Base-by-base conservation (phyloP, 2,113 vertebrate species). In the Toxotes chatareus region DNA sequence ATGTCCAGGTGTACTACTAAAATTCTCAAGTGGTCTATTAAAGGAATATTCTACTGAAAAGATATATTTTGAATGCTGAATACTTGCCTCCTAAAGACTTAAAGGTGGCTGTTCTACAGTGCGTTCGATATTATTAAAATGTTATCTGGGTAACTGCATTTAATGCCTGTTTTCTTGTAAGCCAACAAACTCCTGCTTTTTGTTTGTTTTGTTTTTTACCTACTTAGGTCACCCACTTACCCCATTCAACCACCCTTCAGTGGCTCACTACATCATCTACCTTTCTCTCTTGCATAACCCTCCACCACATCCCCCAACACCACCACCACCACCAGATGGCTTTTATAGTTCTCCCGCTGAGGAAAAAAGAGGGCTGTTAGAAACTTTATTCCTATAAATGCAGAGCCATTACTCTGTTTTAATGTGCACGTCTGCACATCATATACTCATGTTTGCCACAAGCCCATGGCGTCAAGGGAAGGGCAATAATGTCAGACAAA, bases 401-500 rank as follows among this genome's bases (percentile, higher is more conserved):
- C 83, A 51, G 68, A 89, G 76, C 86, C 73, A 89, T 93, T 92
- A 92, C 83, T 88, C 85, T 78, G 80, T 83, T 91, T 92, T 89
- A 93, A 91, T 91, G 88, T 86, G 86, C 82, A 78, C 71, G 81
- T 86, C 78, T 89, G 76, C 86, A 83, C 83, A 82, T 90, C 89
- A 80, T 83, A 71, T 82, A 73, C 71, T 85, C 36, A 23, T 82
- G 76, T 90, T 91, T 85, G 89, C 86, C 78, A 86, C 80, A 55
- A 86, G 84, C 84, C 72, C 73, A 67, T 60, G 85, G 90, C 70
- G 36, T 93, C 89, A 83, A 80, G 86, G 90, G 91, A 90, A 93
- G 84, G 88, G 86, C 84, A 88, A 89, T 93, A 91, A 93, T 90
- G 90, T 91, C 91, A 88, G 84, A 93, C 86, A 93, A 91, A 93